A percentile compares a stretch with the other conserved stretches of the same genome.
These are phyloP conservation scores for Phrynocephalus vlangalii DNA, from an alignment of 2,797 vertebrate species.

Conservation along the genomic window DNA sequence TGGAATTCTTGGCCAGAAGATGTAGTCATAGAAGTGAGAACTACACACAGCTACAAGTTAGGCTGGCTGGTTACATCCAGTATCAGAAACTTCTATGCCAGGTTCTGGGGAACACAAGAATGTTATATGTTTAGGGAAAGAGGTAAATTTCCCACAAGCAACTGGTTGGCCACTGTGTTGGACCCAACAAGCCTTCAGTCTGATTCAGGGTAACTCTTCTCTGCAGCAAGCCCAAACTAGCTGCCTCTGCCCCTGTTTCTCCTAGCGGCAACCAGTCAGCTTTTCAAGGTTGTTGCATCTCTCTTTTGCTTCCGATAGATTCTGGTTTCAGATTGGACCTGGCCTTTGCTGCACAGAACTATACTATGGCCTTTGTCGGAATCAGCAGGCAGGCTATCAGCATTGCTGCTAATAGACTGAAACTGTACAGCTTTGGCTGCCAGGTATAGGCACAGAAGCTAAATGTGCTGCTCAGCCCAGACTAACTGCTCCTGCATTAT, in stretches of 20 bases:
- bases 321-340: neutral
- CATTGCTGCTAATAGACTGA: neutral
- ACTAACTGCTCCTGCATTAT: constrained; percentile 36
- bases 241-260: neutral
- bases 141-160: no score
- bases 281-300: neutral
- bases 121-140: no score
- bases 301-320: neutral
- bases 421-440: neutral
- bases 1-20: no score
- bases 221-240: neutral
- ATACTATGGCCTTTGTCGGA: neutral
- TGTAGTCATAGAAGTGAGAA: no score
- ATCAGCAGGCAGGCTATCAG: neutral
- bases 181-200: no score
- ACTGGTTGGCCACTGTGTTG: no score
- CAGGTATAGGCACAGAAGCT: constrained; percentile 12
- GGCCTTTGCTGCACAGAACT: neutral
- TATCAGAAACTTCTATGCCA: no score
- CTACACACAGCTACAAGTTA: no score
- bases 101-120: no score
- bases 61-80: no score
- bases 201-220: no score
- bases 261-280: neutral
- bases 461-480: constrained; percentile 15